Base-by-base conservation (phyloP, 2,113 vertebrate genomes). In the Rattus rattus region DNA sequence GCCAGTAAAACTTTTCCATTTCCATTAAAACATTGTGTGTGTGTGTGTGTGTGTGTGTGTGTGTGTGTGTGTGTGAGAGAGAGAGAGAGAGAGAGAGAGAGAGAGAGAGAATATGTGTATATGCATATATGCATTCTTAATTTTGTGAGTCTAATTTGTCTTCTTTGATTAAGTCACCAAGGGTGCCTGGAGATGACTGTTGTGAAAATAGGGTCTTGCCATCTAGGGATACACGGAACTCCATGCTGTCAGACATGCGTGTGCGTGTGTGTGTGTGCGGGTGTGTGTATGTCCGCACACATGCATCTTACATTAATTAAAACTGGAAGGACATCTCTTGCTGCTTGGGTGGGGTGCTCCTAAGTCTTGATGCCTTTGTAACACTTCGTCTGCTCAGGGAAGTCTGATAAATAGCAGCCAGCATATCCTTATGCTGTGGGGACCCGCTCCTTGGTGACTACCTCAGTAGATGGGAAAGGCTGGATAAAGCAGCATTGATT, bases 1-100 rank as follows among this genome's bases (percentile, higher is more conserved):
- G 72, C 22, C n/a, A 92, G 75, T 70, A 94, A 96, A 96, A 61
- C 54, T 49, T 97, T 89, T 70, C 76, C 73, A 88, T 97, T 89
- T 70, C 76, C 73, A 88, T 92, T 92, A 94, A 96, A 94, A 95
- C 52, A 77, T 47, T 13, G 14, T 73, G n/a, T 75, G n/a, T 33
- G 30, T 69, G 14, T 69, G 30, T 69, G 63, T 65, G 24, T 76
- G 39, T 47, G 30, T n/a, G 69, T 70, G 30, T 16, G 33, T 70
- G 33, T 43, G 39, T 39, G 72, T 75, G n/a, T 33, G 67, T 4
- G 17, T 20, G 5, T 20, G 17, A 43, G 43, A 43, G 43, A 43
- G 43, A 43, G 43, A 43, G 43, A 43, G 43, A 43, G 43, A 43
- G 43, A 43, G 43, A 43, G 43, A 43, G 43, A 43, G 43, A 43